Percentiles rank a stretch among this genome's conserved stretches.
These are phyloP conservation scores for Agrochola litura DNA, from an alignment of 2,888 invertebrate genomes.

Conservation along the genomic window DNA sequence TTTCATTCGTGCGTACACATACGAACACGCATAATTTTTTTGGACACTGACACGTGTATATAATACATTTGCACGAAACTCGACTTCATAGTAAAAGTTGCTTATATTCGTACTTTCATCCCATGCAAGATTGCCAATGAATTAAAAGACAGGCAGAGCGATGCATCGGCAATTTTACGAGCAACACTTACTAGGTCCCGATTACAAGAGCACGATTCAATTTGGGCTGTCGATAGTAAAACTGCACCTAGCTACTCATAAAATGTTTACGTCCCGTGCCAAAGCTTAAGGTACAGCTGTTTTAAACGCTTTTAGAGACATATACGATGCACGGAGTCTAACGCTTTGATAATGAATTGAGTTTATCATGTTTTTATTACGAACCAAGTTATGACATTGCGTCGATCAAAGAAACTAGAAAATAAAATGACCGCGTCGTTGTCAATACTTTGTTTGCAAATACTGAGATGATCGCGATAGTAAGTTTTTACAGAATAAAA, in stretches of 20 bases:
- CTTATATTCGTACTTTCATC: conserved; percentile 7
- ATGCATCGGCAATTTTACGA: conserved; percentile 59
- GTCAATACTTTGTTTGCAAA: neutral
- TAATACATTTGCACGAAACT: too few species aligned
- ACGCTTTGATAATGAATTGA: conserved; percentile 1
- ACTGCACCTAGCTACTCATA: conserved; percentile 44
- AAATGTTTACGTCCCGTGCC: conserved; percentile 27
- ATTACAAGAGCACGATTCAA: conserved; percentile 69
- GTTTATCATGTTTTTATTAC: conserved; percentile 19
- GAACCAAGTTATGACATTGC: neutral
- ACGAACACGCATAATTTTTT: too few species aligned
- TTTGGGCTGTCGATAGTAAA: conserved; percentile 63
- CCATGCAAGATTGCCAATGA: neutral
- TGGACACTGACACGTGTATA: too few species aligned
- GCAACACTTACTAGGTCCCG: conserved; percentile 48
- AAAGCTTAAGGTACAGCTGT: conserved; percentile 9
- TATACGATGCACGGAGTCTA: conserved; percentile 34
- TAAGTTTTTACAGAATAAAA: neutral
- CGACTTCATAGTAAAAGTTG: neutral
- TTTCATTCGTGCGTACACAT: too few species aligned
- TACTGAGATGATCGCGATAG: neutral
- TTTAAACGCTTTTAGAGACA: conserved; percentile 11
- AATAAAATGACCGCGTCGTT: neutral
- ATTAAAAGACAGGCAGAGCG: conserved; percentile 18
- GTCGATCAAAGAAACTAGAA: neutral